Base-by-base conservation (phyloP, 2,888 invertebrate species). In the Cybosia mesomella region DNA sequence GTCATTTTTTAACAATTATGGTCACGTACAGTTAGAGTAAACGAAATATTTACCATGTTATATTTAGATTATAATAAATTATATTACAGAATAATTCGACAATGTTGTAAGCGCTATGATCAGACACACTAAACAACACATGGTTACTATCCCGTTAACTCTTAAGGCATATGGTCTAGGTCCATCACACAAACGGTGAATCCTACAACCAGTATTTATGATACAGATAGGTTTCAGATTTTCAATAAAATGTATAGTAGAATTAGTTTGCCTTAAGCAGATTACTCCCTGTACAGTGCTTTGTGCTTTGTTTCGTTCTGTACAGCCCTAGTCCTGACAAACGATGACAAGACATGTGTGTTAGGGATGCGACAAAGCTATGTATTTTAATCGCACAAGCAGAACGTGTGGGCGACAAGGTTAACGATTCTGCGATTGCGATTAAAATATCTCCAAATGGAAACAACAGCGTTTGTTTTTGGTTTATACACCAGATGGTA, bases 321-420 rank as follows among this genome's bases (percentile, higher is more conserved):
- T n/a, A n/a, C 60, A 66, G 43, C 66, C 60, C 60, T 66, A 66
- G 32, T 55, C 28, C 21, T 66, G 54, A 61, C 18, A 55, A 60
- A 28, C 15, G 7, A 58, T 58, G 28, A 28, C 32, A 43, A 60
- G 36, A 66, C 28, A 61, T 55, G 8, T 36, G 10, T 39, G 24
- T 39, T 55, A 64, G 43, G 63, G 54, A 18, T 54, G 36, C 60
- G 59, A 24, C 21, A 58, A 22, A 34, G n/a, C 22, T 34, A 13
- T 28, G 34, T 28, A 39, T 57, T 61, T 36, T 61, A 39, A 61
- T 66, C 55, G 28, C 55, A 53, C 34, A 13, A 60, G 7, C 66
- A 66, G 66, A 60, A 43, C 24, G 15, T 36, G 49, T 28, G 22
- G 34, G 59, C 39, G 54, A 55, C 39, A 28, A 60, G n/a, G 54